Conservation (phyloP, 2,888 invertebrate genomes). For the Lasioglossum lativentre region DNA sequence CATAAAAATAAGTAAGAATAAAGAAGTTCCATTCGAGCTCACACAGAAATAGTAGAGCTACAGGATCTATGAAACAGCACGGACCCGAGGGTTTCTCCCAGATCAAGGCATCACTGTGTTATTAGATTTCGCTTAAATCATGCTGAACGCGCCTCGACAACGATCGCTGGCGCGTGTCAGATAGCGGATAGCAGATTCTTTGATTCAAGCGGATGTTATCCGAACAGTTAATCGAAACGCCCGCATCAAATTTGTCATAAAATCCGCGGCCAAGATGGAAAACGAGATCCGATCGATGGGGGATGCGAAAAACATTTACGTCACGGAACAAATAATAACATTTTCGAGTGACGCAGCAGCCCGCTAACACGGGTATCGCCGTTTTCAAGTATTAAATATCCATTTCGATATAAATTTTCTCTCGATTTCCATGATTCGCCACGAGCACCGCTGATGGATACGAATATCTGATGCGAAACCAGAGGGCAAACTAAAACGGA, state of each 20-base stretch:
- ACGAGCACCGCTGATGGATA: neutral
- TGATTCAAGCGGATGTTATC: neutral
- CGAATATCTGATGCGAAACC: neutral
- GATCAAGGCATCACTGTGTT: no score
- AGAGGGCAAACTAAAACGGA: neutral
- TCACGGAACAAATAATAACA: constrained; percentile 2
- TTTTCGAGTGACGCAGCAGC: neutral
- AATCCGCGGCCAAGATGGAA: neutral
- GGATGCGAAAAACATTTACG: neutral
- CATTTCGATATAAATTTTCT: neutral
- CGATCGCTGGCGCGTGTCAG: neutral
- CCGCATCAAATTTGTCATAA: neutral
- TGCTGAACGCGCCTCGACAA: neutral
- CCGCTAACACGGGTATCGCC: neutral
- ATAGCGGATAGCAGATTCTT: neutral
- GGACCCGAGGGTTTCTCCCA: no score
- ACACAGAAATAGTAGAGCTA: no score
- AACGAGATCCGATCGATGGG: neutral
- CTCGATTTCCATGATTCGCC: neutral
- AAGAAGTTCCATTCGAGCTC: no score
- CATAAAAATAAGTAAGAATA: no score
- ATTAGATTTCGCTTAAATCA: no score
- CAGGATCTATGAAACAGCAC: no score
- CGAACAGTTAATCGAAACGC: neutral
- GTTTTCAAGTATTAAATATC: neutral